Percentiles rank a stretch among this genome's conserved stretches.
phyloP scores from a whole-genome alignment of 2,797 vertebrate species.

The Brachyrhaphis roseni region DNA sequence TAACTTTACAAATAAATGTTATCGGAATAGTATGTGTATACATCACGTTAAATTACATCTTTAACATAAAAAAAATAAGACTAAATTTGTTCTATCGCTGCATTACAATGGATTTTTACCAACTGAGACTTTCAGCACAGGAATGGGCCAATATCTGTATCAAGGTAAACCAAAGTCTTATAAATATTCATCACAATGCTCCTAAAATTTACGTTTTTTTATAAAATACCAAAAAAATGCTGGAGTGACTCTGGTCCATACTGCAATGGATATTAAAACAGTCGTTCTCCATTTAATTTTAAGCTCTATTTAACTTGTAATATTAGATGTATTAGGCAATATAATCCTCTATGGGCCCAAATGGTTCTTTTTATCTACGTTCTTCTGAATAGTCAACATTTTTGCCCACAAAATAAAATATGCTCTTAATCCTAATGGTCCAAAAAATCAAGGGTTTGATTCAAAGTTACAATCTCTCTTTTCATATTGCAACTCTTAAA shows the following conservation, averaged over 20 bases:
- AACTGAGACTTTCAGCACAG: not conserved
- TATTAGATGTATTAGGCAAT: not conserved
- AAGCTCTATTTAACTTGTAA: not conserved
- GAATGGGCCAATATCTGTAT: not conserved
- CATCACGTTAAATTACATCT: not conserved
- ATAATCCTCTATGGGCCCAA: not conserved
- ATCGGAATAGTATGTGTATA: not conserved
- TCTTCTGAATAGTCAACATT: not conserved
- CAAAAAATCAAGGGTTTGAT: not conserved
- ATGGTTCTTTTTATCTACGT: not conserved
- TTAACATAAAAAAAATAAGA: not conserved
- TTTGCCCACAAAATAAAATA: not conserved
- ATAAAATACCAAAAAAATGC: not conserved
- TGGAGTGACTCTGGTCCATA: not conserved
- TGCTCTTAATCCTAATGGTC: not conserved
- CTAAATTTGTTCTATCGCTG: not conserved
- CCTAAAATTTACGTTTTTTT: not conserved
- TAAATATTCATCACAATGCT: not conserved
- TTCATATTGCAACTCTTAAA: not conserved
- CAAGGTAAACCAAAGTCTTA: not conserved
- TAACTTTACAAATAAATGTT: not conserved
- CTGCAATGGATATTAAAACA: not conserved
- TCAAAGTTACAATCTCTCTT: not conserved
- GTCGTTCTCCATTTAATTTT: not conserved
- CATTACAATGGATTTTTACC: not conserved